These are phyloP conservation scores for Lutjanus argentimaculatus DNA, from an alignment of 2,797 vertebrate genomes.

Conservation along the genomic window DNA sequence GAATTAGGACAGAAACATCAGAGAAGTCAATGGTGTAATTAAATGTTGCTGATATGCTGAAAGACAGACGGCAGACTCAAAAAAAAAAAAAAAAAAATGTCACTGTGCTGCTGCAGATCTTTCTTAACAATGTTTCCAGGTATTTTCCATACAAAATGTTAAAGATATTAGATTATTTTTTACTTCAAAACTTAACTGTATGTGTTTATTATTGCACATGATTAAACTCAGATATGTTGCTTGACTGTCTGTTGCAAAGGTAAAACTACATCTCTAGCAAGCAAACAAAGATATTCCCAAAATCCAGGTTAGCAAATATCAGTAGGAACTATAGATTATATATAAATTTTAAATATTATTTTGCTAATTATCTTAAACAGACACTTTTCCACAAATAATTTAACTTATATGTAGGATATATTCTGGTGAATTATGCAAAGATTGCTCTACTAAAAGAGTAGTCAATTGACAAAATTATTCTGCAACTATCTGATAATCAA, in stretches of 20 bases:
- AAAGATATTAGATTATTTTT: not conserved
- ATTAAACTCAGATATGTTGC: not conserved
- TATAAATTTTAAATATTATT: no score
- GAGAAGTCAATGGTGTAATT: not conserved
- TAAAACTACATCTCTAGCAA: not conserved
- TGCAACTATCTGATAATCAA: not conserved
- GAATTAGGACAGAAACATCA: conserved; percentile 16
- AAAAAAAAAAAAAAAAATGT: not conserved
- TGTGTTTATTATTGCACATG: not conserved
- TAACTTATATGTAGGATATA: no score
- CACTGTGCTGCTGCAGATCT: not conserved
- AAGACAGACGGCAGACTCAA: not conserved
- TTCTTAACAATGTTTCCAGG: not conserved
- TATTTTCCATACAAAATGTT: not conserved
- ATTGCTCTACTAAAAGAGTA: not conserved
- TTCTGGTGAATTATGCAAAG: not conserved
- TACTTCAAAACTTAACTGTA: no score
- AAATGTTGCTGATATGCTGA: conserved; percentile 8
- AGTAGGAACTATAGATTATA: no score
- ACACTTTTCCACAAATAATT: not conserved
- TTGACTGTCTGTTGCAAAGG: not conserved
- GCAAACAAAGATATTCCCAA: not conserved
- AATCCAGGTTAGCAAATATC: not conserved
- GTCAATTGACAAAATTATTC: not conserved
- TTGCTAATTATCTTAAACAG: not conserved